Conservation (phyloP, 2,888 invertebrate genomes). For the Agrotis ipsilon region DNA sequence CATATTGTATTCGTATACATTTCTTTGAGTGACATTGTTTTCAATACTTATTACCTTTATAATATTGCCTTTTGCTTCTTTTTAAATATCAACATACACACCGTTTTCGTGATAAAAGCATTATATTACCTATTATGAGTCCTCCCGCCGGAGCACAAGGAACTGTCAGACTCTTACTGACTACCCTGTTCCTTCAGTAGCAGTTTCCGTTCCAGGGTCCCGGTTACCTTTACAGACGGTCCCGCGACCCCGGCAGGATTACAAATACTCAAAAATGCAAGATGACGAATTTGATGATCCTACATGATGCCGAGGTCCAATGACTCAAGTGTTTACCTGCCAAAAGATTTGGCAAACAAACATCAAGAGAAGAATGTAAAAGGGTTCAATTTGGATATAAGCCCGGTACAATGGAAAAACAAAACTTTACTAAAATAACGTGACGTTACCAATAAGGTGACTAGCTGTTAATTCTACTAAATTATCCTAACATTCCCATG, state of each 20-base stretch:
- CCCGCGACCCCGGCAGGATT: too few relatives aligned
- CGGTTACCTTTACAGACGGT: too few relatives aligned
- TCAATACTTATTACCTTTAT: not conserved
- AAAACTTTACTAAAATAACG: not conserved
- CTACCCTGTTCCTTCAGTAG: too few relatives aligned
- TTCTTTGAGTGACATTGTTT: not conserved
- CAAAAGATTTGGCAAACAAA: constrained; percentile 18
- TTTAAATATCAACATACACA: too few relatives aligned
- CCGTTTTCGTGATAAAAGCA: too few relatives aligned
- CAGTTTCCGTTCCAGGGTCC: too few relatives aligned
- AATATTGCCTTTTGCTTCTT: not conserved
- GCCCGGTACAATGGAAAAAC: not conserved
- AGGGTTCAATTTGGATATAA: not conserved
- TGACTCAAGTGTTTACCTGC: constrained; percentile 21
- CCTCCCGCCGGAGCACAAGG: too few relatives aligned
- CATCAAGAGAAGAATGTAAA: not conserved
- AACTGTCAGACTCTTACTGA: too few relatives aligned
- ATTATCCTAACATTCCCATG: too few relatives aligned
- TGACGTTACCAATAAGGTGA: not conserved
- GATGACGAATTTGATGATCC: not conserved
- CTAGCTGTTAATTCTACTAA: not conserved
- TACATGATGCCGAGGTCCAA: not conserved
- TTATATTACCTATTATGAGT: too few relatives aligned
- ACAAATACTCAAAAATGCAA: not conserved
- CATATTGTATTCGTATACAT: not conserved